Conservation (phyloP, 2,113 vertebrate species). For the Semnornis frantzii region DNA sequence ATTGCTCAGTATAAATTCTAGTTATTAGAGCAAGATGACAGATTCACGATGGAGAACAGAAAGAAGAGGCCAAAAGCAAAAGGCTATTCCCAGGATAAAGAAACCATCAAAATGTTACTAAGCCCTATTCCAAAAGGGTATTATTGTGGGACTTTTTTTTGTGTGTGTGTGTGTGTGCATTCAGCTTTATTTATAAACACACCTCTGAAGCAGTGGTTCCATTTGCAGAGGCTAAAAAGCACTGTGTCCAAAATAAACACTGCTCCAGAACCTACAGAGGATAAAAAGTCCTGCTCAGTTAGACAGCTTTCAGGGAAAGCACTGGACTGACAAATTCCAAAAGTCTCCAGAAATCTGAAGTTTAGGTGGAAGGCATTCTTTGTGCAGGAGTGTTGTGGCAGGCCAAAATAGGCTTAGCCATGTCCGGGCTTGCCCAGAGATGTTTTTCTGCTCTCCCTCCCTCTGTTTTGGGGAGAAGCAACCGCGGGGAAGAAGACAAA, state of each 20-base stretch:
- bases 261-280: neutral
- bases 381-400: neutral
- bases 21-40: conserved; percentile 27
- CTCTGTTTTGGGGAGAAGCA: too few species aligned
- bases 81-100: conserved; percentile 19
- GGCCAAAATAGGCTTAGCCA: too few species aligned
- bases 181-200: conserved; percentile 33
- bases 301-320: neutral
- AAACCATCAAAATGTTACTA: conserved; percentile 50
- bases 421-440: too few species aligned
- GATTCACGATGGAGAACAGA: neutral
- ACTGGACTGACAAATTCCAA: neutral
- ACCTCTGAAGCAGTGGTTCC: neutral
- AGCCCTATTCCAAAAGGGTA: neutral
- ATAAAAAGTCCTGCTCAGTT: neutral
- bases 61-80: conserved; percentile 17
- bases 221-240: neutral
- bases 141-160: neutral
- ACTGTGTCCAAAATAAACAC: neutral
- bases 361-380: neutral
- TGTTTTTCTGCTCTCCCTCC: too few species aligned
- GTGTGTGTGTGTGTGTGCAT: neutral
- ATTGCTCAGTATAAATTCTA: conserved; percentile 31
- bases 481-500: too few species aligned
- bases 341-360: neutral